Base-by-base conservation (phyloP, 2,888 invertebrate species). In the Galeopsomyia nigrocyanea region DNA sequence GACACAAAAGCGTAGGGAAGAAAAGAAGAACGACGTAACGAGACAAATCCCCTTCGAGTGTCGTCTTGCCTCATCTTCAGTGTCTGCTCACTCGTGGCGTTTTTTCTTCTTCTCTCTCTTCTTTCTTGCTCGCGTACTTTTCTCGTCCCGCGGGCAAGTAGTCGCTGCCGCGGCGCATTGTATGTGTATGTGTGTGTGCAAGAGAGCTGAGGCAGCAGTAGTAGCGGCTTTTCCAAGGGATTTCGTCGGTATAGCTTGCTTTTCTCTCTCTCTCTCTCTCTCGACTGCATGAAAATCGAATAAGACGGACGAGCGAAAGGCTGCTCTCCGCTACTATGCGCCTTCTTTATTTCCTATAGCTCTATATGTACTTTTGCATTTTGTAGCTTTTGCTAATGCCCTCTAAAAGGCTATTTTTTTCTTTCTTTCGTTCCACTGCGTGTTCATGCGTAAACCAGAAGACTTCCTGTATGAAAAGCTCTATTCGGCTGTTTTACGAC, bases 21-120 rank as follows among this genome's bases (percentile, higher is more conserved):
- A 73, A 75, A 77, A 77, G 74, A 73, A 77, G 71, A 75, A 26
- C 26, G 55, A 63, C 67, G 71, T 57, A 51, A 53, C 39, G 39
- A 39, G 39, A 53, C 53, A 53, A 64, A 65, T 50, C 64, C 47
- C 39, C 39, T 61, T 39, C 39, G 39, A 39, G n/a, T 58, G 58
- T 58, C n/a, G 19, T 19, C 22, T 58, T 22, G 19, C 58, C 58
- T 68, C 65, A 61, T 66, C 68, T 46, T 51, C 39, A 39, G 39
- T 39, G 39, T 39, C 39, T 39, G 39, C 39, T 39, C 39, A 39
- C 39, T 13, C 39, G 39, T 14, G 14, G 13, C 62, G 60, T 39
- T 39, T 39, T 39, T 57, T 63, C 53, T 56, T 60, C 26, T 62
- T 16, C 26, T 13, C 51, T 63, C 60, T 56, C 65, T 57, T n/a